Percentiles rank a stretch among this genome's conserved stretches.
Evolutionary conservation across 2,113 vertebrate species (phyloP).

Genomic region (cattle (Bos taurus)): DNA sequence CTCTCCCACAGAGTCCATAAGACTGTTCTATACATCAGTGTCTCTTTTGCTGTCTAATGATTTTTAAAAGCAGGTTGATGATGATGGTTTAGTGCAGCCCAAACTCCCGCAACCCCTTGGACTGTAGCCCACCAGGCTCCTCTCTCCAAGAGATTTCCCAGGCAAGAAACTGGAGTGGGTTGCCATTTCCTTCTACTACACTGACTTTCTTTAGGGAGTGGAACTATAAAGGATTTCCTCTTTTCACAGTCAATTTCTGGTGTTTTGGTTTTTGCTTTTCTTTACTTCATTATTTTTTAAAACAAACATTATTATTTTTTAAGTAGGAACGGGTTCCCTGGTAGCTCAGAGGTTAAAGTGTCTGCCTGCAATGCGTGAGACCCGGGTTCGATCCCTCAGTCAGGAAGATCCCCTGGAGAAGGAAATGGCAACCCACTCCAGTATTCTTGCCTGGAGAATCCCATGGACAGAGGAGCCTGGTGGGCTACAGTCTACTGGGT

Average conservation of each 20-base stretch:
- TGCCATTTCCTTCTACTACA: neutral
- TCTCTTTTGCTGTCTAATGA: too few relatives aligned
- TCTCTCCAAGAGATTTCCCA: neutral
- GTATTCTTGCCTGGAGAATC: too few relatives aligned
- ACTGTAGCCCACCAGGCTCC: neutral
- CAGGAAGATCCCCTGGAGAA: too few relatives aligned
- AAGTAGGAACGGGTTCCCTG: neutral
- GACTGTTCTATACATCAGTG: too few relatives aligned
- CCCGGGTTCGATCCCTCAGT: too few relatives aligned
- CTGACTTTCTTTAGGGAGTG: neutral
- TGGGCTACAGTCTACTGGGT: too few relatives aligned
- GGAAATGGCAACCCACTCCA: too few relatives aligned
- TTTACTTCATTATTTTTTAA: neutral
- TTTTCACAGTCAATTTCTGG: neutral
- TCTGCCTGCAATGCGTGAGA: too few relatives aligned
- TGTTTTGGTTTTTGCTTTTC: neutral
- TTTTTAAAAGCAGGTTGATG: neutral
- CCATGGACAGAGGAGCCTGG: too few relatives aligned
- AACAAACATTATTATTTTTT: neutral
- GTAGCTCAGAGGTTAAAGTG: too few relatives aligned
- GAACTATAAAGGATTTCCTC: neutral
- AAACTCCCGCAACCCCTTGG: neutral
- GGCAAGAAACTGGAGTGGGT: neutral
- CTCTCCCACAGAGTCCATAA: too few relatives aligned
- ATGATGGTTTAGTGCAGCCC: neutral